These are phyloP conservation scores for Malurus leucopterus DNA, from an alignment of 2,797 vertebrate species.

Conservation along the genomic window DNA sequence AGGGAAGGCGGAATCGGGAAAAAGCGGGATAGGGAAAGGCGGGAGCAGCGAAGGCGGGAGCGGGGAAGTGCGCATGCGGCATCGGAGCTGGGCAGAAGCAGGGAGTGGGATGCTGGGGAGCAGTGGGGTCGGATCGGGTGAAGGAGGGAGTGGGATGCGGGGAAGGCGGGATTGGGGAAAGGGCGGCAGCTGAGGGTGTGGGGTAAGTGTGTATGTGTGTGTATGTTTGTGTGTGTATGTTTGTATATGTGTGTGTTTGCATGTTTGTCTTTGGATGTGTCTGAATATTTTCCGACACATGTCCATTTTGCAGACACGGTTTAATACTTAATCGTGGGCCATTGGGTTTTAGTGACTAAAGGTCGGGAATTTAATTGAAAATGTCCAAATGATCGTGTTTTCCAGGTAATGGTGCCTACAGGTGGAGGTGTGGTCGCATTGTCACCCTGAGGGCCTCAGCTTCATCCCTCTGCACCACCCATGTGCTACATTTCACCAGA, in stretches of 20 bases:
- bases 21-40: not conserved
- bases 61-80: not conserved
- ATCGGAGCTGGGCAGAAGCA: not conserved
- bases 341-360: no score
- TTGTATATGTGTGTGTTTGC: not conserved
- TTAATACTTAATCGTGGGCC: not conserved
- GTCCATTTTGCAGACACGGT: fast-evolving
- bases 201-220: no score
- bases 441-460: not conserved
- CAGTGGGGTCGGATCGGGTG: no score
- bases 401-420: not conserved
- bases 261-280: no score
- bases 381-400: not conserved
- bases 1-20: not conserved
- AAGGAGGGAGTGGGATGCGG: no score
- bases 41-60: not conserved
- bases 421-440: fast-evolving
- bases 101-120: not conserved
- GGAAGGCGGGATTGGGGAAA: no score
- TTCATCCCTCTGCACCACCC: fast-evolving
- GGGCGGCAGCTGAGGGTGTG: not conserved
- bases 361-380: not conserved
- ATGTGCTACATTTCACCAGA: fast-evolving
- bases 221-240: not conserved
- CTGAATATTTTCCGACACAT: not conserved